Percentiles rank a stretch among this genome's conserved stretches.
Evolutionary conservation across 2,113 vertebrate species (phyloP).

Genomic region (Pseudorasbora parva): DNA sequence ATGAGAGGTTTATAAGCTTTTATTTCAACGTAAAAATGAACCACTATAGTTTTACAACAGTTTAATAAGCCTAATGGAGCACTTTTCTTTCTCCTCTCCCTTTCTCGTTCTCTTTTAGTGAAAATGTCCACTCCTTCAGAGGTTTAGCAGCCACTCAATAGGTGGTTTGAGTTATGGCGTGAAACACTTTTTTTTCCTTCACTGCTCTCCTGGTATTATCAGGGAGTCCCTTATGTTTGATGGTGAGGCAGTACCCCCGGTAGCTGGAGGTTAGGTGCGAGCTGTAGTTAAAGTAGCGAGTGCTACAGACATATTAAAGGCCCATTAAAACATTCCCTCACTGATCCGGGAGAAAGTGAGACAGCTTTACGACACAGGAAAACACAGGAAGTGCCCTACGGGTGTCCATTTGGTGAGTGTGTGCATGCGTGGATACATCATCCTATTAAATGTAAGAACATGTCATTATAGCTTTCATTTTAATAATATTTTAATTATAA

Average conservation of each 20-base stretch:
- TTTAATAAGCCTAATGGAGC: background rate
- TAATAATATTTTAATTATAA: no score
- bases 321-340: conserved; percentile 39
- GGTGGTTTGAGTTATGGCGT: background rate
- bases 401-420: conserved; percentile 54
- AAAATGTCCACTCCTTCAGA: conserved; percentile 45
- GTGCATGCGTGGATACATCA: conserved; percentile 16
- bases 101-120: conserved; percentile 1
- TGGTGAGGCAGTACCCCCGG: background rate
- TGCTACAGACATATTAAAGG: conserved; percentile 46
- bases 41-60: conserved; percentile 30
- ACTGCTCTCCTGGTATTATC: background rate
- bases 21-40: conserved; percentile 22
- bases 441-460: background rate
- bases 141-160: conserved; percentile 4
- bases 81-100: conserved; percentile 7
- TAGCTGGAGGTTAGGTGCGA: background rate
- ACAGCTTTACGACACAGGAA: conserved; percentile 53
- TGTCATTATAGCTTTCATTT: background rate
- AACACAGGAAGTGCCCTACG: conserved; percentile 63
- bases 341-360: conserved; percentile 41
- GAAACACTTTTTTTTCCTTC: conserved; percentile 27
- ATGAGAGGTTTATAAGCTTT: background rate
- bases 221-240: conserved; percentile 8
- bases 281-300: conserved; percentile 3